Evolutionary conservation across 1,140 invertebrate genomes (phyloP), one percentile per base, ranked within the genome.

Genomic region (Philotrypesis tridentata): DNA sequence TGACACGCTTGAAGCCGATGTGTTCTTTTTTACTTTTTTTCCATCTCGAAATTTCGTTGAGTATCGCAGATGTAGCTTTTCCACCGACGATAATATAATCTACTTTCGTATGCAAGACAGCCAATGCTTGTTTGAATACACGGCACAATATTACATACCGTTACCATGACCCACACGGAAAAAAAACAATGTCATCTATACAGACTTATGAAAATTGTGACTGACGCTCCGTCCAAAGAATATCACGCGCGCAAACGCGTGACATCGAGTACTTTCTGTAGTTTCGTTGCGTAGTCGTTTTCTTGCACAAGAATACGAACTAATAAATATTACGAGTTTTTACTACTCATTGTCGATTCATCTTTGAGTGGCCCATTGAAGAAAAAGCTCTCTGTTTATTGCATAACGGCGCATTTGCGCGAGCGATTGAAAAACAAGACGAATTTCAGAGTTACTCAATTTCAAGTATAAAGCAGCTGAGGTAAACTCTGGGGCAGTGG

Each of bases 91-190:
- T n/a, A n/a, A 6, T 25, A 12, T 71, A 71, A 7, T 73, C 70
- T 23, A 48, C 73, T 74, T 81, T 81, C 31, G 63, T 75, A 81
- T 75, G 79, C 72, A 37, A 81, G 55, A 55, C 71, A 27, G 29
- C 79, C 33, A 81, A 37, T 37, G 33, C 63, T 43, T 29, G 79
- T 1, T 73, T 68, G 9, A 48, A 31, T 67, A 55, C 43, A 60
- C 60, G 61, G 29, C 75, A 31, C 12, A 31, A 67, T 9, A 60
- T 37, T 8, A 31, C 33, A 70, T 60, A 70, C 79, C 79, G 79
- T 81, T 75, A 75, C 61, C 40, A 21, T 81, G 79, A 81, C 79
- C 79, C 31, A 74, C n/a, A 67, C 65, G 40, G 25, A 23, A 12
- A 65, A 29, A 68, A 31, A 31, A 48, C 63, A 68, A 21, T 23